Evolutionary conservation across 2,797 vertebrate species (phyloP).

Genomic region (Anguilla pacifica): DNA sequence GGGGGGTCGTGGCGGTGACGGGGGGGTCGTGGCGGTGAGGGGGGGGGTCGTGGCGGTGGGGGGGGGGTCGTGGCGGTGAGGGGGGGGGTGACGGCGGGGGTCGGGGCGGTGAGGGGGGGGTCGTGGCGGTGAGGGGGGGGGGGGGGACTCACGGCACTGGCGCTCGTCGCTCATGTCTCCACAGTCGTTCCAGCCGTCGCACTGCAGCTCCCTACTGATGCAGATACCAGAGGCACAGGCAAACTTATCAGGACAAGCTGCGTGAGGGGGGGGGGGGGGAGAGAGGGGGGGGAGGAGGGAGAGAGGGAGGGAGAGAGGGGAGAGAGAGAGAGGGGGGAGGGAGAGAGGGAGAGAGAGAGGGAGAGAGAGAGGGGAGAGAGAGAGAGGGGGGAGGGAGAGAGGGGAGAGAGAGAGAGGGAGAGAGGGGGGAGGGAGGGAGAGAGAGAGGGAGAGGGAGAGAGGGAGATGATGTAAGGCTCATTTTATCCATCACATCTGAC

Average conservation of each 20-base stretch:
- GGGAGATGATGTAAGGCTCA: conserved; percentile 24
- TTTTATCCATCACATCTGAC: conserved; percentile 48
- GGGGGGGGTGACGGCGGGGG: no score
- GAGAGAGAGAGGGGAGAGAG: no score
- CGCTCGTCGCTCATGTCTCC: conserved; percentile 78
- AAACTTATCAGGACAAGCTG: conserved; percentile 74
- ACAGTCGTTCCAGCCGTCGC: conserved; percentile 82
- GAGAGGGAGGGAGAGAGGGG: neutral
- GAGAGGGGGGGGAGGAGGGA: neutral
- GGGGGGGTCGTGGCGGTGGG: no score
- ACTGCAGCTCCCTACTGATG: conserved; percentile 59
- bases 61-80: no score
- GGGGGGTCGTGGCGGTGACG: no score
- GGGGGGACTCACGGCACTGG: conserved; percentile 68
- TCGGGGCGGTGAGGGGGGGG: neutral
- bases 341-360: no score
- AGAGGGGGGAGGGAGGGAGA: no score
- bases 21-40: no score
- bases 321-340: neutral
- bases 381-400: no score
- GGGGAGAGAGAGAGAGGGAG: no score
- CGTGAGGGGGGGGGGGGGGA: conserved; percentile 27
- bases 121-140: neutral
- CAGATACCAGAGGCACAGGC: conserved; percentile 68
- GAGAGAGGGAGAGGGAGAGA: neutral